Evolutionary conservation across 2,797 vertebrate genomes (phyloP).

Genomic region (Threskiornis aethiopicus): DNA sequence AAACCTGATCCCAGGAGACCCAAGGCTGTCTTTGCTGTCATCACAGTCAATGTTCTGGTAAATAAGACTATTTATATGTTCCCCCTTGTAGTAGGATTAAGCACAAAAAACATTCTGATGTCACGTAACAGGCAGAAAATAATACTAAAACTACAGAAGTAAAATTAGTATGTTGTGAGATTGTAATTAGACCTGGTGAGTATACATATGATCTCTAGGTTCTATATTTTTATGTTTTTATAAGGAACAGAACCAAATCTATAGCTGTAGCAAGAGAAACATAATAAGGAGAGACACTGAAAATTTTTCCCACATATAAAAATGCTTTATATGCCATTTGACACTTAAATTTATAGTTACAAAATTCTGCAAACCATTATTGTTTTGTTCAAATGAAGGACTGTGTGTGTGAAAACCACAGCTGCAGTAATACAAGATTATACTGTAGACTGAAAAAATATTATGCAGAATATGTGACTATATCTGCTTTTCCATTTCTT

Average conservation of each 20-base stretch:
- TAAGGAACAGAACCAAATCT: background rate
- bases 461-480: background rate
- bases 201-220: background rate
- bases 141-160: background rate
- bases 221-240: background rate
- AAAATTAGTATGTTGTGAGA: background rate
- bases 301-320: background rate
- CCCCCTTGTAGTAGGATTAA: background rate
- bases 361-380: background rate
- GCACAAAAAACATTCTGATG: background rate
- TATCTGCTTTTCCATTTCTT: background rate
- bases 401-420: background rate
- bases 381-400: background rate
- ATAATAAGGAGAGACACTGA: background rate
- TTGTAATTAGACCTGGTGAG: background rate
- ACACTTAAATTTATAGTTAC: background rate
- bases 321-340: background rate
- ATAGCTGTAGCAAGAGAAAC: background rate
- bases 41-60: conserved; percentile 25
- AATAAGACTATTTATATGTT: background rate
- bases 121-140: background rate
- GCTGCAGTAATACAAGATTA: background rate
- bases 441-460: background rate
- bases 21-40: background rate
- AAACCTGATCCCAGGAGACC: background rate